These are phyloP conservation scores for Julus scandinavius DNA, from an alignment of 2,888 invertebrate genomes.

Conservation along the genomic window DNA sequence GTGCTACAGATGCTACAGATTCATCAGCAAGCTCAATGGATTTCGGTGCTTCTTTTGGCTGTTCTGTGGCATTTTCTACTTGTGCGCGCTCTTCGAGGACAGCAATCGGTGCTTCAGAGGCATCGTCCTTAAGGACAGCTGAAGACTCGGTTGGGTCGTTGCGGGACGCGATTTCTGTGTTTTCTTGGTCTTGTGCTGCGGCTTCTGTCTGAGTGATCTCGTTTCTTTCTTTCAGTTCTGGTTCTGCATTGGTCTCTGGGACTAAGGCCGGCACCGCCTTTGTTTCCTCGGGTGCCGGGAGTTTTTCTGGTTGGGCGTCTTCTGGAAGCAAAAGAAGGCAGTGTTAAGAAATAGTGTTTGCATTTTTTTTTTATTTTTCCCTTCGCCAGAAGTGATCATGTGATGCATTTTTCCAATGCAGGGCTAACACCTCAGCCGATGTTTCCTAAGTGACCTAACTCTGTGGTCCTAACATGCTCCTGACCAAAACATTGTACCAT, in stretches of 20 bases:
- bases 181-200: neutral
- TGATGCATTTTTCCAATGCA: no score
- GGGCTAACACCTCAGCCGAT: no score
- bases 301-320: neutral
- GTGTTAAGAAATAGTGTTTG: no score
- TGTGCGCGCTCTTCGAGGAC: neutral
- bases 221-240: constrained; percentile 7
- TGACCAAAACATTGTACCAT: no score
- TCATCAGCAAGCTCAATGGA: neutral
- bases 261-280: neutral
- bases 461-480: no score
- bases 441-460: no score
- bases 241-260: neutral
- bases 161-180: neutral
- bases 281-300: neutral
- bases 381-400: no score
- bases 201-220: neutral
- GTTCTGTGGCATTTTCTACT: neutral
- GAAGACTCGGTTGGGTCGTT: neutral
- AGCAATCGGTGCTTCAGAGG: neutral
- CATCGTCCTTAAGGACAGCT: neutral
- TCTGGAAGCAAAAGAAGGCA: neutral
- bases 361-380: no score
- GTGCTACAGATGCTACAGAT: neutral
- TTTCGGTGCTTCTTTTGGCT: neutral